These are phyloP conservation scores for Athene cunicularia DNA, from an alignment of 2,113 vertebrate genomes.

Conservation along the genomic window DNA sequence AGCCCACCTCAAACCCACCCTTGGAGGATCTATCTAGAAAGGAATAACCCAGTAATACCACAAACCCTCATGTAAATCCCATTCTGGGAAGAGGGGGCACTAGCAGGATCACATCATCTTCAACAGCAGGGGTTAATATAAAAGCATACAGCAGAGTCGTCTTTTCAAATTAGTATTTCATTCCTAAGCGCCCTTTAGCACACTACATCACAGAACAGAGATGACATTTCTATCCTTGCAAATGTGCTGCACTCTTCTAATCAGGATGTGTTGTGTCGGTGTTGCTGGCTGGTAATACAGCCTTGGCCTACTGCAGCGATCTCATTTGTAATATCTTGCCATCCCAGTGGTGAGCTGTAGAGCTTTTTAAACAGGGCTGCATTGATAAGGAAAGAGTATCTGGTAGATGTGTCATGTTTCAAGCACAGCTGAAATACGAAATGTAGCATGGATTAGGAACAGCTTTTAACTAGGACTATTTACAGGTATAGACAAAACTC, in stretches of 20 bases:
- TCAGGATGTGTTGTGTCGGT: background rate
- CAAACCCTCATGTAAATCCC: background rate
- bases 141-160: background rate
- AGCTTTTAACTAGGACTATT: background rate
- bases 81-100: background rate
- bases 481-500: background rate
- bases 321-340: background rate
- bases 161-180: conserved; percentile 14
- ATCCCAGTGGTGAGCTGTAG: background rate
- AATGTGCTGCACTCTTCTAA: background rate
- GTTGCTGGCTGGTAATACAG: background rate
- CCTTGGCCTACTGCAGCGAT: background rate
- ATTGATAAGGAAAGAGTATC: background rate
- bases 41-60: background rate
- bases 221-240: conserved; percentile 14
- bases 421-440: background rate
- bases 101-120: background rate
- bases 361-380: background rate
- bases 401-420: background rate
- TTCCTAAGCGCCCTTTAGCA: background rate
- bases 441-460: background rate
- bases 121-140: background rate
- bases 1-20: fast-evolving
- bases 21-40: background rate
- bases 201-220: background rate